Evolutionary conservation across 2,113 vertebrate genomes (phyloP).

Genomic region (Rhabdomys dilectus): DNA sequence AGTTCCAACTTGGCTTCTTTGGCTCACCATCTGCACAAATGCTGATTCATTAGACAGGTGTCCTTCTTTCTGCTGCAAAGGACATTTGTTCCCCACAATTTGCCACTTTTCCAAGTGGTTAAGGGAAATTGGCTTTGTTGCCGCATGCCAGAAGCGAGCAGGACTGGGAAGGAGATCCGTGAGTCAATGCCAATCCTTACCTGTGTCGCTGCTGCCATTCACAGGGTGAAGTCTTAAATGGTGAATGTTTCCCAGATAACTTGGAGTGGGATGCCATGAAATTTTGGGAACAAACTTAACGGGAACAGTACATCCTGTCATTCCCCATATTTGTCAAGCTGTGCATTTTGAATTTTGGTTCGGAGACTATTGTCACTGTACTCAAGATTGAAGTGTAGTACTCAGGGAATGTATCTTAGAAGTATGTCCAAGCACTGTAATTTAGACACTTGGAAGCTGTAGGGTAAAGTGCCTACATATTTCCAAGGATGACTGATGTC

Average conservation of each 20-base stretch:
- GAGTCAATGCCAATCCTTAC: neutral
- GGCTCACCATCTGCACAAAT: slow-evolving; percentile 72
- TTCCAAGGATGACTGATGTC: neutral
- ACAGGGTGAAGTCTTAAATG: neutral
- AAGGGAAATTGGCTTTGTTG: slow-evolving; percentile 69
- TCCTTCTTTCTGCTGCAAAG: slow-evolving; percentile 68
- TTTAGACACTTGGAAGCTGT: neutral
- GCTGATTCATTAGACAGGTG: slow-evolving; percentile 78
- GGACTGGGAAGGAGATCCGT: slow-evolving; percentile 13
- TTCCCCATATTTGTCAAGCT: neutral
- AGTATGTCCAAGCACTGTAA: neutral
- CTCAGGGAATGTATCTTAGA: neutral
- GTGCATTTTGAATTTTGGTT: slow-evolving; percentile 20
- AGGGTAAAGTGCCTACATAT: neutral
- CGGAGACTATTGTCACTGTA: neutral
- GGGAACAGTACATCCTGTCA: neutral
- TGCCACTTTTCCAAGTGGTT: slow-evolving; percentile 74
- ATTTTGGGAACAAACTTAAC: slow-evolving; percentile 19
- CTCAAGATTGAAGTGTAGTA: neutral
- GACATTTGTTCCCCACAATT: slow-evolving; percentile 75
- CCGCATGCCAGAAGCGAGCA: slow-evolving; percentile 49
- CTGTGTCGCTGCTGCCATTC: neutral
- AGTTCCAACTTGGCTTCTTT: slow-evolving; percentile 51
- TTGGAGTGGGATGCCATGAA: neutral
- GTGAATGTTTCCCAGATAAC: neutral